Percentiles rank a stretch among this genome's conserved stretches.
Conservation (phyloP, 2,888 invertebrate genomes). For the Penaeus monodon region DNA sequence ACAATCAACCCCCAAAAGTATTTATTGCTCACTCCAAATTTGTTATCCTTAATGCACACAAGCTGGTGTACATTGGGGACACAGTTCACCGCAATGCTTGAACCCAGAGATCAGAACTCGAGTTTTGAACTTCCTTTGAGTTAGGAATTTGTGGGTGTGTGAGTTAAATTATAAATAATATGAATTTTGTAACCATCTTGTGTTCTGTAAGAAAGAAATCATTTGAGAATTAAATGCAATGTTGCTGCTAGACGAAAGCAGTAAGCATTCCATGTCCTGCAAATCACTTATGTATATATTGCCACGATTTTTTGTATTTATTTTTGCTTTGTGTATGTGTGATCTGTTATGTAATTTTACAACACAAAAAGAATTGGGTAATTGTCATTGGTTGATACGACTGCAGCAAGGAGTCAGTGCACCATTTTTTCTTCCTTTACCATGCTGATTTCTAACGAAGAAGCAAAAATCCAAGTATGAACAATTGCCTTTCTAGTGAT, state of each 20-base stretch:
- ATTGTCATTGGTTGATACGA: constrained; percentile 39
- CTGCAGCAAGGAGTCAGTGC: constrained; percentile 46
- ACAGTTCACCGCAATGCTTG: constrained; percentile 88
- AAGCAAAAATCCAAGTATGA: too few relatives aligned
- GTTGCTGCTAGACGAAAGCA: background rate
- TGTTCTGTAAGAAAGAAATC: too few relatives aligned
- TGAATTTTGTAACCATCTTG: background rate
- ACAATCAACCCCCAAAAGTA: constrained; percentile 91
- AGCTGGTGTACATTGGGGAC: constrained; percentile 94
- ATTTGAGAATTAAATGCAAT: constrained; percentile 2
- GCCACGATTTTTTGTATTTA: constrained; percentile 14
- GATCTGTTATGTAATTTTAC: background rate
- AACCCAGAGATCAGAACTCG: constrained; percentile 81
- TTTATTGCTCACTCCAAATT: constrained; percentile 95
- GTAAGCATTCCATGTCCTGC: background rate
- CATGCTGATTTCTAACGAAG: background rate
- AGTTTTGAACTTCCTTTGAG: constrained; percentile 72
- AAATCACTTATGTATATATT: constrained; percentile 17
- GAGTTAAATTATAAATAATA: background rate
- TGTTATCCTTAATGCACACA: constrained; percentile 92
- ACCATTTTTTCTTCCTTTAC: constrained; percentile 11
- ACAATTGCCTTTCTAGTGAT: too few relatives aligned
- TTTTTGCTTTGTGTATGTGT: constrained; percentile 11
- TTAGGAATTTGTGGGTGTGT: background rate
- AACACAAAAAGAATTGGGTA: constrained; percentile 28